Evolutionary conservation across 37 sponge, comb jelly and placozoan genomes (phyloP).

Genomic region (Ephydatia muelleri): DNA sequence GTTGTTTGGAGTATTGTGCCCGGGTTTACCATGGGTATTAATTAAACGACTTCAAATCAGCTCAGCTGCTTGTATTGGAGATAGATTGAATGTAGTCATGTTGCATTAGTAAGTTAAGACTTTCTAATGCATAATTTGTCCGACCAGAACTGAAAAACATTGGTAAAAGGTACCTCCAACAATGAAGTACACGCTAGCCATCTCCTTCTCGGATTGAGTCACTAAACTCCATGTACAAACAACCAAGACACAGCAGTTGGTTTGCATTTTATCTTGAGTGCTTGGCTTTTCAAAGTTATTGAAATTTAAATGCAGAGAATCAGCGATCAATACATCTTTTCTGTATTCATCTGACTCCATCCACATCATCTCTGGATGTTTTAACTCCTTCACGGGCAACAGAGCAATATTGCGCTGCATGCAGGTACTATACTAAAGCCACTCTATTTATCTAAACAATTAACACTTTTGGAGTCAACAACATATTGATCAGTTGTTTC

Average conservation of each 20-base stretch:
- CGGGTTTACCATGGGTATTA: background rate
- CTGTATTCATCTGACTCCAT: background rate
- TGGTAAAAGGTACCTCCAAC: constrained; percentile 6
- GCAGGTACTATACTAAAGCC: no score
- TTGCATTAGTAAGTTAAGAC: constrained; percentile 3
- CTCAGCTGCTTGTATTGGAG: constrained; percentile 7
- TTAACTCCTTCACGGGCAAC: no score
- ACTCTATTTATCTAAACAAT: no score
- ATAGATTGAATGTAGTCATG: constrained; percentile 4
- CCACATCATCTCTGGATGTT: background rate
- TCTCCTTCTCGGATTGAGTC: constrained; percentile 26
- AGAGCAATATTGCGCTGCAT: no score
- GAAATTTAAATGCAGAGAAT: background rate
- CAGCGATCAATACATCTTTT: background rate
- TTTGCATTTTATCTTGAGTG: background rate
- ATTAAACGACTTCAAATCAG: constrained; percentile 30
- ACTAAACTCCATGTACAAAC: constrained; percentile 18
- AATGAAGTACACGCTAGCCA: constrained; percentile 6
- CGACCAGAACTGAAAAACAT: constrained; percentile 17
- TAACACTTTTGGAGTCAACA: no score
- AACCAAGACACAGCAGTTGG: constrained; percentile 21
- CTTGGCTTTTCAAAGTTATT: background rate
- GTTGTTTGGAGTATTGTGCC: background rate
- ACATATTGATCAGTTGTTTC: no score
- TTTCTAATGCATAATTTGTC: constrained; percentile 32